Base-by-base conservation (phyloP, 2,113 vertebrate genomes). In the Takifugu flavidus region DNA sequence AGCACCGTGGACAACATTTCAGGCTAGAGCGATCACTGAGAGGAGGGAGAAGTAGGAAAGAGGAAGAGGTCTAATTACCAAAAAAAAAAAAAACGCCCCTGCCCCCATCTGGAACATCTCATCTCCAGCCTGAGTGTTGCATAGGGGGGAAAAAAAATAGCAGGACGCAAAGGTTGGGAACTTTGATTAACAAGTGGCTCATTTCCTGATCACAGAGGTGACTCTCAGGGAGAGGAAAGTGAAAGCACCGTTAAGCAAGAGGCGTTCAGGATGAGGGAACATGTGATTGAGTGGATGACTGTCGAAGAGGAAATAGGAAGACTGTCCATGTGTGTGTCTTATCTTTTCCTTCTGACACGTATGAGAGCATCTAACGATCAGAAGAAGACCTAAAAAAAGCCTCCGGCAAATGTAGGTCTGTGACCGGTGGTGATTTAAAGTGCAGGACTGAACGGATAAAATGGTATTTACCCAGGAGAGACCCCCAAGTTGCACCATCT, bases 301-400 rank as follows among this genome's bases (percentile, higher is more conserved):
- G 59, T 91, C 81, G 67, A 69, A 78, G 89, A 96, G 94, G 93
- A 94, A 96, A 94, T 93, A 89, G 89, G 90, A 87, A 92, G 43
- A 63, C 74, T 50, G 63, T 74, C 74, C 88, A 89, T 82, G 80
- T 65, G 89, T 92, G 87, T 88, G 72, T 84, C 86, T 88, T 74
- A 78, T 80, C 82, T 83, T 72, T 79, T 89, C 81, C 80, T 87
- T 86, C 77, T 80, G 86, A 78, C 52, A 44, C 49, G 42, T 50
- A 68, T 63, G 14, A 61, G 68, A 64, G 42, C 56, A 14, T 67
- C 14, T 64, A 27, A 25, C 13, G 12, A 29, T 2, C 28, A 34
- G 52, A 6, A 31, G 47, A 2, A n/a, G n/a, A 6, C 15, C 2
- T 53, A 73, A 56, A 49, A 54, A 55, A 61, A 53, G 31, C 53